Base-by-base conservation (phyloP, 30 jellyfish, hydroid and myxozoan genomes). In the Phacellophora camtschatica region DNA sequence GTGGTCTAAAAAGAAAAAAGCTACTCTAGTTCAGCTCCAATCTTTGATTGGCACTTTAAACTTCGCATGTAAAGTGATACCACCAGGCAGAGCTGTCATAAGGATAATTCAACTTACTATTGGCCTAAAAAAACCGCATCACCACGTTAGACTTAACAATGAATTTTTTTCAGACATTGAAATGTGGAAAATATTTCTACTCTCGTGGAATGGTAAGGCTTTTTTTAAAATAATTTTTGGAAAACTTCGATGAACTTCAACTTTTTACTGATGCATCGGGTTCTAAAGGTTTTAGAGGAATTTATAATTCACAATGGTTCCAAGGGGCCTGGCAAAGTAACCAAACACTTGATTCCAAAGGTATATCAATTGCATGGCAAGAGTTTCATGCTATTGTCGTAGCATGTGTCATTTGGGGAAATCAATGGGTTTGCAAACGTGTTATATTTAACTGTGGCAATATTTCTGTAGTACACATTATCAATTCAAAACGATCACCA, bases 121-220 rank as follows among this genome's bases (percentile, higher is more conserved):
- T 54, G 51, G 66, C 22, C 94, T 77, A 29, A 42, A 67, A 22
- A 54, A 87, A 29, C 70, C 79, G 36, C 68, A 33, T 43, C 75
- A 35, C 46, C 37, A 20, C 22, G 88, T 69, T 13, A 29, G 28
- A 12, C 61, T 87, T 22, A 25, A 62, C 31, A 41, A 36, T 31
- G 45, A 58, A 36, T 92, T 74, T 28, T 15, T 25, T 11, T 77
- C 79, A 11, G 93, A 87, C 66, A 18, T 87, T 27, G 35, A 27
- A 11, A 74, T 87, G 89, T 87, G 96, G 96, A 54, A 24, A 19
- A 43, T 34, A 42, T 46, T 46, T 11, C 29, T 46, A 9, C 36
- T 70, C 70, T 63, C 77, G 16, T 85, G 96, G 96, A 85, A 85
- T 73, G 96, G 96, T 2, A 61, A 81, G 39, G 59, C 91, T 37